Evolutionary conservation across 2,797 vertebrate genomes (phyloP).

Genomic region (Muraenolepis orangiensis): DNA sequence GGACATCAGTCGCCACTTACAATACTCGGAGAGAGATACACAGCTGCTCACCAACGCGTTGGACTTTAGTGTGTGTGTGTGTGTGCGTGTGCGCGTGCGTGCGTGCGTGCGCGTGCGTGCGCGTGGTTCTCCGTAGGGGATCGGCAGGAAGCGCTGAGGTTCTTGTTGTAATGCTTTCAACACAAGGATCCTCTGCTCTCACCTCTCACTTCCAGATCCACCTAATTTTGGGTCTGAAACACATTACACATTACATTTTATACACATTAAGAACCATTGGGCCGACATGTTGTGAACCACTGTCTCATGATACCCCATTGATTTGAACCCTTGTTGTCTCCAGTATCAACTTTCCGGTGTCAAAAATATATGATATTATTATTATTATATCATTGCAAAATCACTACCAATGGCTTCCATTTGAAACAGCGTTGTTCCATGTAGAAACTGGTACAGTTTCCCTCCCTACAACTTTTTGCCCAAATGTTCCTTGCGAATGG

Average conservation of each 20-base stretch:
- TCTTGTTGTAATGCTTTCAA: conserved; percentile 26
- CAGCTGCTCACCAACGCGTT: conserved; percentile 24
- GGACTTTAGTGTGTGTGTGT: conserved; percentile 33
- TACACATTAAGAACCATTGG: neutral
- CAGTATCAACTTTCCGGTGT: neutral
- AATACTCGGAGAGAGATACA: conserved; percentile 18
- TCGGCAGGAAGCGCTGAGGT: conserved; percentile 1
- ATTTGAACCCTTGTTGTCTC: neutral
- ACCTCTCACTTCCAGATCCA: conserved; percentile 15
- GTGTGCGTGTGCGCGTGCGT: conserved; percentile 23
- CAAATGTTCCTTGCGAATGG: neutral
- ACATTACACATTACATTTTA: neutral
- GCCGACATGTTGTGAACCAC: neutral
- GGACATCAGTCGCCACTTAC: conserved; percentile 19
- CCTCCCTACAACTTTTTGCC: neutral
- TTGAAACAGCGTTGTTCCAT: neutral
- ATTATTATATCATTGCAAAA: neutral
- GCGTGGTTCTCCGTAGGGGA: conserved; percentile 13
- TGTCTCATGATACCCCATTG: neutral
- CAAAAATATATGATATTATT: neutral
- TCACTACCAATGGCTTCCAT: neutral
- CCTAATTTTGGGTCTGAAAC: neutral
- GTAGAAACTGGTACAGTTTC: neutral
- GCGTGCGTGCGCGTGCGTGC: conserved; percentile 27
- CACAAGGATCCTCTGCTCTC: conserved; percentile 11